Conservation (phyloP, 2,113 vertebrate species). For the Hystrix cristata region DNA sequence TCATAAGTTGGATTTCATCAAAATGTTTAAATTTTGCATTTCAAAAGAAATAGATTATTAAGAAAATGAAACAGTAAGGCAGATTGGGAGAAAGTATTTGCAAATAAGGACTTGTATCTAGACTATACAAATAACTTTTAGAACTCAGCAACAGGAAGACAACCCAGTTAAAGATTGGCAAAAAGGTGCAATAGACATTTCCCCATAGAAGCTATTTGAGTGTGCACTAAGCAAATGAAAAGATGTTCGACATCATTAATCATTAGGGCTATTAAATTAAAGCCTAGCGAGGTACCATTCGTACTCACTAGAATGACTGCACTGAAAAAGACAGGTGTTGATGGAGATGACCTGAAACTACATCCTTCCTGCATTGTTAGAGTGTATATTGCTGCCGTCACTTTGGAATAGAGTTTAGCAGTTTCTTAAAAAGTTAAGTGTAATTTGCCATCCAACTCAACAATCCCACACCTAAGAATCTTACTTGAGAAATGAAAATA, state of each 20-base stretch:
- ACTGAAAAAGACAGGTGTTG: neutral
- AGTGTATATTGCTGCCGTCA: neutral
- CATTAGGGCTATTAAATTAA: neutral
- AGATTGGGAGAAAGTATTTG: neutral
- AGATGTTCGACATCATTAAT: neutral
- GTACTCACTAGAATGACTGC: neutral
- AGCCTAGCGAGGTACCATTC: neutral
- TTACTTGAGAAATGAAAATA: neutral
- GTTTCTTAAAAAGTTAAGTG: neutral
- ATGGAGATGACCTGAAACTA: no score
- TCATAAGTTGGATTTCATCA: neutral
- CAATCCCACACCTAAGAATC: neutral
- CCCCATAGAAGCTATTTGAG: neutral
- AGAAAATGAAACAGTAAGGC: neutral
- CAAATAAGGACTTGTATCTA: neutral
- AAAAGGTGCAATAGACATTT: neutral
- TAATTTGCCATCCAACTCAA: neutral
- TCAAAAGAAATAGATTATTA: neutral
- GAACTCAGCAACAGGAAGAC: neutral
- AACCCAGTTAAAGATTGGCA: neutral
- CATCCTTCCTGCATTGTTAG: neutral
- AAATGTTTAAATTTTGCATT: neutral
- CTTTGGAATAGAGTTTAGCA: neutral
- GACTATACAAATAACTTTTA: neutral
- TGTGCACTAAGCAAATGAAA: neutral